Percentiles rank a stretch among this genome's conserved stretches.
These are phyloP conservation scores for Pangasius krempfi DNA, from an alignment of 2,797 vertebrate genomes.

Conservation along the genomic window DNA sequence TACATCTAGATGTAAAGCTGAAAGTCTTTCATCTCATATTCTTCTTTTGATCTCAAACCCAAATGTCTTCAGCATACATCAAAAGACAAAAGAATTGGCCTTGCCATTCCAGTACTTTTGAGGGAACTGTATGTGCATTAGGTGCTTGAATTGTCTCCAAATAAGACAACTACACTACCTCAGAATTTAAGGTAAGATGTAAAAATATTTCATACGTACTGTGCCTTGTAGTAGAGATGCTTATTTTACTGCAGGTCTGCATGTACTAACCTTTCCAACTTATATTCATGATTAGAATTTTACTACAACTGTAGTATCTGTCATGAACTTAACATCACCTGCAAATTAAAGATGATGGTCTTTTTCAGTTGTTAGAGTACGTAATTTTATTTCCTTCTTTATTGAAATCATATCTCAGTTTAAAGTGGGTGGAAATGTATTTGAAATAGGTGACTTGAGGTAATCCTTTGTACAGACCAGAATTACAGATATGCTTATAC, in stretches of 20 bases:
- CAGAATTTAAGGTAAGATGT: neutral
- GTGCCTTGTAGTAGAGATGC: neutral
- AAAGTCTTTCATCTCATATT: neutral
- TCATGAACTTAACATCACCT: too few relatives aligned
- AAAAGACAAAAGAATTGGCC: neutral
- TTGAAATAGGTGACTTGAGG: neutral
- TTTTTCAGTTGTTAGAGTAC: neutral
- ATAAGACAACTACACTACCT: neutral
- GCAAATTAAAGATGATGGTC: too few relatives aligned
- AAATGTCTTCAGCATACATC: neutral
- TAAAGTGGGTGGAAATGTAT: neutral
- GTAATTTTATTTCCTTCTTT: neutral
- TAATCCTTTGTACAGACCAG: neutral
- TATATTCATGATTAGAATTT: neutral
- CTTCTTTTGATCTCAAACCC: neutral
- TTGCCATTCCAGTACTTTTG: neutral
- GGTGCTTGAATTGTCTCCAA: neutral
- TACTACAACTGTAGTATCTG: neutral
- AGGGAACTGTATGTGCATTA: neutral
- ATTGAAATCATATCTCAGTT: neutral
- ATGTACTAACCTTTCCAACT: neutral
- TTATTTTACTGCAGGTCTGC: neutral
- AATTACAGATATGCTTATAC: neutral
- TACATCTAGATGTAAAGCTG: neutral
- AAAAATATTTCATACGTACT: neutral